Percentiles rank a stretch among this genome's conserved stretches.
Conservation (phyloP, 2,797 vertebrate genomes). For the Oreonectes daqikongensis region DNA sequence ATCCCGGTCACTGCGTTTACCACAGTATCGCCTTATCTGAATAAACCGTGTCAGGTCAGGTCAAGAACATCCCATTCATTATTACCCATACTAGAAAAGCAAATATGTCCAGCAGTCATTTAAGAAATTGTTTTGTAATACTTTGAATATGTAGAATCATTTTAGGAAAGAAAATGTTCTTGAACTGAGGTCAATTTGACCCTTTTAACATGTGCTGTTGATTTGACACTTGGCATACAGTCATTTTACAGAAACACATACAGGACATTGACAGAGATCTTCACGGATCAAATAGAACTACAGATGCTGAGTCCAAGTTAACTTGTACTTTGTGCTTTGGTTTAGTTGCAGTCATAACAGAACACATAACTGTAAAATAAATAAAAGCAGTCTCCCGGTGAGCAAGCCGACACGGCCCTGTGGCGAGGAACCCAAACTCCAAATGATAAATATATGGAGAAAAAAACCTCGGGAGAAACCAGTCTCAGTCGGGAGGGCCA, state of each 20-base stretch:
- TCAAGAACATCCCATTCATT: neutral
- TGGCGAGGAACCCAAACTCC: too few relatives aligned
- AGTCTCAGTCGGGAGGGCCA: too few relatives aligned
- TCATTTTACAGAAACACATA: neutral
- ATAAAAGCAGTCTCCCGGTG: too few relatives aligned
- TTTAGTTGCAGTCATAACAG: too few relatives aligned
- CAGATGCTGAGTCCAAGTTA: too few relatives aligned
- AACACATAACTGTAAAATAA: too few relatives aligned
- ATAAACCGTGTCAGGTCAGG: neutral
- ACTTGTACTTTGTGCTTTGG: too few relatives aligned
- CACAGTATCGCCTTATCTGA: neutral
- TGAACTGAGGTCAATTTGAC: neutral
- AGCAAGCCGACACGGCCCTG: too few relatives aligned
- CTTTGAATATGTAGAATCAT: neutral
- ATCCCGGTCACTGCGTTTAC: neutral
- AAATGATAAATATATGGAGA: too few relatives aligned
- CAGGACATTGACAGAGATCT: neutral
- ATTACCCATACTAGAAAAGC: neutral
- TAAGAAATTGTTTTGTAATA: neutral
- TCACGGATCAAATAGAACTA: neutral
- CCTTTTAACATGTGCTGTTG: neutral
- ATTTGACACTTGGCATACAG: constrained; percentile 4
- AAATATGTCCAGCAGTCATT: neutral
- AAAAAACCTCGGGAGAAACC: too few relatives aligned
- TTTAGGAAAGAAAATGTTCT: neutral